Conservation (phyloP, 1,140 invertebrate species). For the Papilio machaon region DNA sequence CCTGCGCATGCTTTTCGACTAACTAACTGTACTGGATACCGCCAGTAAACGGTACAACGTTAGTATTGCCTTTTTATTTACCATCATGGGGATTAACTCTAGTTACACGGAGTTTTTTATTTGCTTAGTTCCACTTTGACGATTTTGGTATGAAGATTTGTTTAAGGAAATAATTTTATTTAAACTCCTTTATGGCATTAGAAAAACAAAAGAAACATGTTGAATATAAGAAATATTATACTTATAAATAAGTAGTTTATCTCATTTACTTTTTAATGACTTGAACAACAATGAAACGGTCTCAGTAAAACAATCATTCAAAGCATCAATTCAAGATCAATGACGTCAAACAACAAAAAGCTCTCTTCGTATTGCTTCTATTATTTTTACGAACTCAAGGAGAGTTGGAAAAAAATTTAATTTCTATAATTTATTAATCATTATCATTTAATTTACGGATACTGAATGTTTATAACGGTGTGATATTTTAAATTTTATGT, state of each 20-base stretch:
- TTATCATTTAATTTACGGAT: not conserved
- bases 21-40: slow-evolving; percentile 40
- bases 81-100: slow-evolving; percentile 43
- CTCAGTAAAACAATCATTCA: too few species aligned
- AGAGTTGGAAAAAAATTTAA: too few species aligned
- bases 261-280: too few species aligned
- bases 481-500: slow-evolving; percentile 3
- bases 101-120: slow-evolving; percentile 17
- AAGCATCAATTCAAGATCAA: too few species aligned
- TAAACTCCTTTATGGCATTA: not conserved
- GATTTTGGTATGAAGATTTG: not conserved
- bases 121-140: not conserved
- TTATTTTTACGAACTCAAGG: too few species aligned
- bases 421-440: too few species aligned
- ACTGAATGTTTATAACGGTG: not conserved
- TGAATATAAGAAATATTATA: not conserved
- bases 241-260: too few species aligned
- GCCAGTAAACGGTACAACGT: slow-evolving; percentile 50
- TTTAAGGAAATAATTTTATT: not conserved
- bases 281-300: too few species aligned
- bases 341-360: too few species aligned
- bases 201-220: not conserved
- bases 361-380: too few species aligned
- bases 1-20: slow-evolving; percentile 37
- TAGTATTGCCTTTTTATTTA: slow-evolving; percentile 48